Evolutionary conservation across 2,888 invertebrate species (phyloP), one percentile per base, ranked within the genome.

Genomic region (Caenorhabditis parvicauda): DNA sequence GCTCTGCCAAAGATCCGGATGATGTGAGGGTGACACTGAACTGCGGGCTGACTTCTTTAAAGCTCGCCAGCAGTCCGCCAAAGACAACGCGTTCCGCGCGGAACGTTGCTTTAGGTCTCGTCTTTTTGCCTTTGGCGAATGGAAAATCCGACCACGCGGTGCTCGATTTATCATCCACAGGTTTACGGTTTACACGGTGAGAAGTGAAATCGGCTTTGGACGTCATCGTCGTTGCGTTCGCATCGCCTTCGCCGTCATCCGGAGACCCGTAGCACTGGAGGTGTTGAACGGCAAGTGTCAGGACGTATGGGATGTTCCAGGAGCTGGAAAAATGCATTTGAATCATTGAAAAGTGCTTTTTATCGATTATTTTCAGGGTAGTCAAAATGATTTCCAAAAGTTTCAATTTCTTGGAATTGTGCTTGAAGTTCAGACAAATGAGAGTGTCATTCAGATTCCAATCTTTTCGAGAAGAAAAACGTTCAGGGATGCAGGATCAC

Each of bases 1-100:
- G 37, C 24, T 49, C 54, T 4, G 55, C 52, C 4, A 44, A 42
- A n/a, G n/a, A n/a, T n/a, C n/a, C n/a, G 5, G 54, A 42, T 14
- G 38, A 41, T 14, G 42, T 32, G n/a, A 58, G 67, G 9, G 35
- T 49, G n/a, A 32, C 21, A 3, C 28, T 35, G 6, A 29, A 46
- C 46, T 7, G 35, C 27, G 41, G 28, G 17, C 58, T 59, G 29
- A 60, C 65, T 29, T 65, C 63, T 27, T 53, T 64, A 44, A 63
- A 64, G 35, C 50, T 52, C 9, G 63, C 29, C 29, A 64, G 43
- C 25, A 65, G 55, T 2, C 47, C 58, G 0, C n/a, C n/a, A n/a
- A n/a, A n/a, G n/a, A n/a, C n/a, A n/a, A n/a, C n/a, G n/a, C n/a
- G n/a, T n/a, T n/a, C n/a, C n/a, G n/a, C n/a, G n/a, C n/a, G n/a